Evolutionary conservation across 2,797 vertebrate genomes (phyloP).

Genomic region (Gadopsis bispinosus): DNA sequence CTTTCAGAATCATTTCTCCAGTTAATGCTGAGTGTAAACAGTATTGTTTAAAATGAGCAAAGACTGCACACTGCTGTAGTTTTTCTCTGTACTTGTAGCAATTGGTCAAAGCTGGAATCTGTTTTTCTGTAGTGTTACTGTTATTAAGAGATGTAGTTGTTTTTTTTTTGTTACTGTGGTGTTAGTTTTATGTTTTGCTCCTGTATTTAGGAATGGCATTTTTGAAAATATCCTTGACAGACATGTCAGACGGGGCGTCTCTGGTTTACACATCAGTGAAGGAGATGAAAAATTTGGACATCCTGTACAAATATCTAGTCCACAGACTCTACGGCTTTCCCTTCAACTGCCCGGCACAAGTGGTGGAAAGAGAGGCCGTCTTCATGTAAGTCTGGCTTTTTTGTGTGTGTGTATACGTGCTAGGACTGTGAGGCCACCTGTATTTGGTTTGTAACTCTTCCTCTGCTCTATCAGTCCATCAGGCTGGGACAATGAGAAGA

Average conservation of each 20-base stretch:
- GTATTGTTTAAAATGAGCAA: constrained; percentile 20
- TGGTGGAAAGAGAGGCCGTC: constrained; percentile 98
- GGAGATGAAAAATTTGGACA: constrained; percentile 98
- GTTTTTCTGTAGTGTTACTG: not conserved
- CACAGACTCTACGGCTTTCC: constrained; percentile 98
- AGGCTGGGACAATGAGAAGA: constrained; percentile 99
- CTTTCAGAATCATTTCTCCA: constrained; percentile 25
- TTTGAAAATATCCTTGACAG: constrained; percentile 82
- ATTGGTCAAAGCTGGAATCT: not conserved
- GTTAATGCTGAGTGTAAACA: not conserved
- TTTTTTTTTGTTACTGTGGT: not conserved
- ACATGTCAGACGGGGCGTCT: constrained; percentile 91
- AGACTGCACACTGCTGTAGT: not conserved
- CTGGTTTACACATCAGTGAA: constrained; percentile 99
- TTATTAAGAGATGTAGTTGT: not conserved
- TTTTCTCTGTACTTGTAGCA: constrained; percentile 3
- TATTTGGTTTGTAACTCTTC: constrained; percentile 34
- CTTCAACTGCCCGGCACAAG: constrained; percentile 92
- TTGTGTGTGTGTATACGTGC: not conserved
- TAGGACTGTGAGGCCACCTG: not conserved
- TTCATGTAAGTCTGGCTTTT: constrained; percentile 91
- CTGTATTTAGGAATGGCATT: not conserved
- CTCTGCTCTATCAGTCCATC: constrained; percentile 87
- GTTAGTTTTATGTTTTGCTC: not conserved
- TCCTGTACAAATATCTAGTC: constrained; percentile 98